Percentiles rank a stretch among this genome's conserved stretches.
Conservation (phyloP, 2,113 vertebrate species). For the Illadopsis cleaveri region DNA sequence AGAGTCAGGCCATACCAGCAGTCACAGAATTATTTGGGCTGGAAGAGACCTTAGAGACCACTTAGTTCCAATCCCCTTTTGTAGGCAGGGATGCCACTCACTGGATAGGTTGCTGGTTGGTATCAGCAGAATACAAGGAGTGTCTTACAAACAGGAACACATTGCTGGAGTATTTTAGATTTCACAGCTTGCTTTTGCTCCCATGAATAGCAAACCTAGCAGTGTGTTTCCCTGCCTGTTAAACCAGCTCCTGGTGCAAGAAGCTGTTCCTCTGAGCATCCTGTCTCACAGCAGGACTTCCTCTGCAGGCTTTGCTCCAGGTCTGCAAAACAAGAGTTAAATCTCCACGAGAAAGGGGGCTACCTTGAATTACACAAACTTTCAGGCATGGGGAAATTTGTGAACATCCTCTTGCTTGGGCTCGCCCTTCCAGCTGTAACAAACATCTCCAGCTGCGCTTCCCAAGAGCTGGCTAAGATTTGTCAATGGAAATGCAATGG, state of each 20-base stretch:
- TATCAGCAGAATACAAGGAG: not conserved
- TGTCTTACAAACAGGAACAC: not conserved
- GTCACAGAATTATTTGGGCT: not conserved
- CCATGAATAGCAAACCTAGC: not conserved
- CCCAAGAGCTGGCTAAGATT: not conserved
- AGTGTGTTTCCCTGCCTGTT: not conserved
- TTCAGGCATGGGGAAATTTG: not conserved
- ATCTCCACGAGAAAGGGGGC: not conserved
- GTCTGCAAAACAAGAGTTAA: not conserved
- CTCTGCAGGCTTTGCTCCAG: not conserved
- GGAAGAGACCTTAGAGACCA: not conserved
- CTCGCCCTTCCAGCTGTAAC: not conserved
- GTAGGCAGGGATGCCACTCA: not conserved
- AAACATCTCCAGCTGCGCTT: not conserved
- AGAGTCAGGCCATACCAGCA: not conserved
- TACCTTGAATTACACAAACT: not conserved
- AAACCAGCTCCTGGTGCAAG: not conserved
- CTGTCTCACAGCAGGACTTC: not conserved
- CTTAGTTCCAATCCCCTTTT: not conserved
- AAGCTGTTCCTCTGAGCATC: not conserved
- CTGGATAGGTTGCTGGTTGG: rapidly evolving
- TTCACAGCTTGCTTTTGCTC: not conserved
- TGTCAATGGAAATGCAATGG: not conserved
- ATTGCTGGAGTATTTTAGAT: not conserved
- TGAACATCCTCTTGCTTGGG: not conserved